Percentiles rank a stretch among this genome's conserved stretches.
phyloP scores from a whole-genome alignment of 2,797 vertebrate species.

The Decapterus maruadsi region DNA sequence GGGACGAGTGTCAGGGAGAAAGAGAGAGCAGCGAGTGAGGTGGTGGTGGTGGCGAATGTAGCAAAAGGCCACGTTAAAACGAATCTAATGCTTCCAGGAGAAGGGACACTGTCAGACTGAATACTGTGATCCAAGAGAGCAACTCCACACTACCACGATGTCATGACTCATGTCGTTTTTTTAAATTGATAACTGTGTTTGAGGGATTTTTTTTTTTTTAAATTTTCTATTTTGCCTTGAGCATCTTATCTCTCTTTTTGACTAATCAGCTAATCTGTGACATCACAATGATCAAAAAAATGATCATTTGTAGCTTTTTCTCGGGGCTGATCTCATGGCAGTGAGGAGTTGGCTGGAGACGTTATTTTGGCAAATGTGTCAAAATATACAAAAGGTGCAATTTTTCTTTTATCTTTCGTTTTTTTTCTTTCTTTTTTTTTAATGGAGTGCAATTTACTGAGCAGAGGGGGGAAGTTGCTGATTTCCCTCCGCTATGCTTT shows the following conservation, averaged over 20 bases:
- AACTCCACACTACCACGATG: conserved; percentile 41
- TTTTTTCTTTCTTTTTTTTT: conserved; percentile 1
- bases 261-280: conserved; percentile 25
- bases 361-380: conserved; percentile 37
- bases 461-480: conserved; percentile 21
- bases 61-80: conserved; percentile 45
- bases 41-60: conserved; percentile 48
- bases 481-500: neutral
- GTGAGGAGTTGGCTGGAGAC: conserved; percentile 17
- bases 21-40: conserved; percentile 13
- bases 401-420: conserved; percentile 10
- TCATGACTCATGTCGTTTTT: conserved; percentile 34
- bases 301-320: conserved; percentile 42
- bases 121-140: conserved; percentile 72
- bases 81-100: conserved; percentile 73
- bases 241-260: conserved; percentile 22
- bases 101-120: conserved; percentile 49
- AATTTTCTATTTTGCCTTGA: conserved; percentile 19
- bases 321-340: conserved; percentile 2
- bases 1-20: neutral
- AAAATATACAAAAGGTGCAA: conserved; percentile 51
- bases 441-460: conserved; percentile 51
- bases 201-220: neutral
- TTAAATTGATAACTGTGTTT: conserved; percentile 24
- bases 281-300: conserved; percentile 28